A percentile compares a stretch with the other conserved stretches of the same genome.
phyloP scores from a whole-genome alignment of 1,140 invertebrate genomes.

The Aphelinus certus region DNA sequence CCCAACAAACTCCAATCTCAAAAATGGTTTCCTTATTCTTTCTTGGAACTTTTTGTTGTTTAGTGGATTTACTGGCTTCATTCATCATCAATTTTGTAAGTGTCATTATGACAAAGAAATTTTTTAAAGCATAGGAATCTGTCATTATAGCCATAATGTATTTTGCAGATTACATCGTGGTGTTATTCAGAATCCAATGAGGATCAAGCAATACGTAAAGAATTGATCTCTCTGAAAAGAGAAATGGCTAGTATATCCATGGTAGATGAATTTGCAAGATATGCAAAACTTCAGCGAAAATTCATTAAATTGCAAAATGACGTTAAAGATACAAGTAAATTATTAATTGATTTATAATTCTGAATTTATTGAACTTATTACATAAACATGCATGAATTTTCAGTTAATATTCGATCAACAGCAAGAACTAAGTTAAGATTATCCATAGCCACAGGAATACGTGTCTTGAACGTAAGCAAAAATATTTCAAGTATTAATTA shows the following conservation, averaged over 20 bases:
- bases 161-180: conserved; percentile 47
- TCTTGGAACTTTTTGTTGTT: conserved; percentile 17
- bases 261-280: conserved; percentile 71
- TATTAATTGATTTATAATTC: neutral
- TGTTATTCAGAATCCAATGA: conserved; percentile 43
- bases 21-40: conserved; percentile 26
- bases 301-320: conserved; percentile 62
- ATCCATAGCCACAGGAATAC: conserved; percentile 42
- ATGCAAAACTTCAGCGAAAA: conserved; percentile 68
- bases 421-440: conserved; percentile 42
- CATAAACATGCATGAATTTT: conserved; percentile 25
- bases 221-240: conserved; percentile 60
- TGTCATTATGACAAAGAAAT: neutral
- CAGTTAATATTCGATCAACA: conserved; percentile 36
- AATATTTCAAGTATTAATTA: conserved; percentile 7
- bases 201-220: conserved; percentile 46
- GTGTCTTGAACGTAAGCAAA: conserved; percentile 48
- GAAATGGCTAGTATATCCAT: conserved; percentile 66
- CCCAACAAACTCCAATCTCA: neutral
- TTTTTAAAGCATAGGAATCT: too few relatives aligned
- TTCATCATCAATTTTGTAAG: conserved; percentile 24
- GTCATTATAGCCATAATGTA: too few relatives aligned
- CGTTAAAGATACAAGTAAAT: conserved; percentile 57
- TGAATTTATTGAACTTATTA: neutral
- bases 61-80: conserved; percentile 6